Conservation (phyloP, 2,888 invertebrate genomes). For the Sceliomorpha sp. region DNA sequence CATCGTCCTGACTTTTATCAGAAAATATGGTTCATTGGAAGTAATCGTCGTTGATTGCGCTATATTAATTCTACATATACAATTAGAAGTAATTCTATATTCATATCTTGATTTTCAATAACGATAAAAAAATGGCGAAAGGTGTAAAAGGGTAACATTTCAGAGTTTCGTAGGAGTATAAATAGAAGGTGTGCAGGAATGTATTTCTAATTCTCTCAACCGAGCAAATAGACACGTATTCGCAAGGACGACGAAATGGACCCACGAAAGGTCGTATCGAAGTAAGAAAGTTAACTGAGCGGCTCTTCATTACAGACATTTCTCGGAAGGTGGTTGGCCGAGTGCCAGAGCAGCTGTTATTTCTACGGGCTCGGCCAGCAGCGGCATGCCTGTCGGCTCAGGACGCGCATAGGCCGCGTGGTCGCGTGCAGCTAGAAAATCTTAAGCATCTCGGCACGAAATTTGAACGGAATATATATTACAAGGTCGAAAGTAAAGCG, state of each 20-base stretch:
- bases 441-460: slow-evolving; percentile 12
- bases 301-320: slow-evolving; percentile 52
- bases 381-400: slow-evolving; percentile 9
- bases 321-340: slow-evolving; percentile 56
- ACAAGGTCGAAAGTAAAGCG: too few species aligned
- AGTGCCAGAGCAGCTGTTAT: slow-evolving; percentile 51
- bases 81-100: too few species aligned
- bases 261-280: slow-evolving; percentile 18
- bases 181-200: slow-evolving; percentile 5
- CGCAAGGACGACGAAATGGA: slow-evolving; percentile 24
- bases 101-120: too few species aligned
- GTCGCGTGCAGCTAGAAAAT: slow-evolving; percentile 26
- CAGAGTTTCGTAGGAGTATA: slow-evolving; percentile 18
- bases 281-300: slow-evolving; percentile 20
- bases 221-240: slow-evolving; percentile 30
- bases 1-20: too few species aligned
- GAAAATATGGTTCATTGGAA: too few species aligned
- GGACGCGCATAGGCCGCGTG: too few species aligned
- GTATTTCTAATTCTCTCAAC: slow-evolving; percentile 29
- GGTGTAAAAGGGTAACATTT: slow-evolving; percentile 12
- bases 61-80: too few species aligned
- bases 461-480: too few species aligned
- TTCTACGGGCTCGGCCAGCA: slow-evolving; percentile 44
- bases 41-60: too few species aligned
- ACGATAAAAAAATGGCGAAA: slow-evolving; percentile 13